Percentiles rank a stretch among this genome's conserved stretches.
Conservation (phyloP, 2,113 vertebrate genomes). For the Suncus etruscus region DNA sequence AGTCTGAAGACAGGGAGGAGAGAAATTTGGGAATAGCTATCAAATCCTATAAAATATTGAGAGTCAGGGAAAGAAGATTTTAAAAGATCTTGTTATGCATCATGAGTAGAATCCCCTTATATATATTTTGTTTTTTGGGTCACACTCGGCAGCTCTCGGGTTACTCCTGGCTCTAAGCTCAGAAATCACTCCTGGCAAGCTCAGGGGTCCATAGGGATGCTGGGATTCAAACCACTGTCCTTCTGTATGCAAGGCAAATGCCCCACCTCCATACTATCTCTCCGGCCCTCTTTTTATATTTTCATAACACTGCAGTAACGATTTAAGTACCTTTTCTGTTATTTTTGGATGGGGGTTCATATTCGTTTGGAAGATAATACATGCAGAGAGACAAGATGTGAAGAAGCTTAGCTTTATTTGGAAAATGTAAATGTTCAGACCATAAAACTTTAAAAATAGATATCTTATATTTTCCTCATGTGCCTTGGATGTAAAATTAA, state of each 20-base stretch:
- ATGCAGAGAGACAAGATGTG: constrained; percentile 55
- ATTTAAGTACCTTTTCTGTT: constrained; percentile 69
- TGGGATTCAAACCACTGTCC: no score
- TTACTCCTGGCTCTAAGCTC: no score
- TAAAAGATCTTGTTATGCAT: constrained; percentile 53
- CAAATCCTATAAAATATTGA: background rate
- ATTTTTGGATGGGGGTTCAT: constrained; percentile 75
- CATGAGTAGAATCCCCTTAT: constrained; percentile 42
- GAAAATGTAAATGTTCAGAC: constrained; percentile 64
- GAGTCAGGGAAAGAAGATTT: constrained; percentile 13
- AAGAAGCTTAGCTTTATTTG: constrained; percentile 64
- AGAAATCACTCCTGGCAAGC: no score
- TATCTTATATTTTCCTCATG: constrained; percentile 38
- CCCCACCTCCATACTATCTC: no score
- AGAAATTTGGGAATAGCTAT: background rate
- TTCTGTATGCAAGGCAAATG: no score
- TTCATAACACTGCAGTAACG: constrained; percentile 23
- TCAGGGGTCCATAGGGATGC: no score
- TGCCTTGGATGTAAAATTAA: constrained; percentile 56
- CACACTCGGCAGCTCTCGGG: no score
- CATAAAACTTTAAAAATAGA: constrained; percentile 66
- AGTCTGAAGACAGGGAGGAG: background rate
- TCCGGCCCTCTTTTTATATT: constrained; percentile 50
- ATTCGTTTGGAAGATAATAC: constrained; percentile 69
- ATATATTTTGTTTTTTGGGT: no score